Percentiles rank a stretch among this genome's conserved stretches.
phyloP scores from a whole-genome alignment of 2,113 vertebrate species.

The Pionites leucogaster region DNA sequence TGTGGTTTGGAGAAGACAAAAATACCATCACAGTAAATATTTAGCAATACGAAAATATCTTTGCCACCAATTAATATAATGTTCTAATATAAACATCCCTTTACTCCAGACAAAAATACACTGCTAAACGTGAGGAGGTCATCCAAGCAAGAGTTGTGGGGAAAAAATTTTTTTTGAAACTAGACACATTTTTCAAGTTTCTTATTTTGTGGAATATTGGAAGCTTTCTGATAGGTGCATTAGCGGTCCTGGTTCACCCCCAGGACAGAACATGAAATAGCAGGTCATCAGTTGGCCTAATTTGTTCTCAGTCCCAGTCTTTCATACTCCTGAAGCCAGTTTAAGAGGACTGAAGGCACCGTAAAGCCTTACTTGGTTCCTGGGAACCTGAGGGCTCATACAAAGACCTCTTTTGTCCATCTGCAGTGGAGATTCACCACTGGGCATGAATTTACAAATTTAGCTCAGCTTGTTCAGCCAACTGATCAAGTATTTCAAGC shows the following conservation, averaged over 20 bases:
- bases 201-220: background rate
- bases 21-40: slow-evolving; percentile 68
- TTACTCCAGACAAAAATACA: background rate
- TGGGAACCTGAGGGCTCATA: background rate
- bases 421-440: background rate
- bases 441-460: background rate
- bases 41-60: slow-evolving; percentile 66
- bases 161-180: background rate
- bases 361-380: background rate
- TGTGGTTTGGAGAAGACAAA: slow-evolving; percentile 68
- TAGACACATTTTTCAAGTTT: background rate
- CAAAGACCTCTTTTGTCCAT: background rate
- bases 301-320: background rate
- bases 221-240: background rate
- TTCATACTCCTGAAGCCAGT: background rate
- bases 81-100: slow-evolving; percentile 37
- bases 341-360: background rate
- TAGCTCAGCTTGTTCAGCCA: background rate
- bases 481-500: background rate
- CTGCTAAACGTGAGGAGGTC: slow-evolving; percentile 33
- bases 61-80: slow-evolving; percentile 40
- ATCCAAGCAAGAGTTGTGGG: slow-evolving; percentile 13
- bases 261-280: background rate
- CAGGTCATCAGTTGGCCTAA: background rate
- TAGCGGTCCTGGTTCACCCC: background rate